Evolutionary conservation across 2,797 vertebrate genomes (phyloP), one percentile per base, ranked within the genome.

Genomic region (Gymnoscopelus microlampas): DNA sequence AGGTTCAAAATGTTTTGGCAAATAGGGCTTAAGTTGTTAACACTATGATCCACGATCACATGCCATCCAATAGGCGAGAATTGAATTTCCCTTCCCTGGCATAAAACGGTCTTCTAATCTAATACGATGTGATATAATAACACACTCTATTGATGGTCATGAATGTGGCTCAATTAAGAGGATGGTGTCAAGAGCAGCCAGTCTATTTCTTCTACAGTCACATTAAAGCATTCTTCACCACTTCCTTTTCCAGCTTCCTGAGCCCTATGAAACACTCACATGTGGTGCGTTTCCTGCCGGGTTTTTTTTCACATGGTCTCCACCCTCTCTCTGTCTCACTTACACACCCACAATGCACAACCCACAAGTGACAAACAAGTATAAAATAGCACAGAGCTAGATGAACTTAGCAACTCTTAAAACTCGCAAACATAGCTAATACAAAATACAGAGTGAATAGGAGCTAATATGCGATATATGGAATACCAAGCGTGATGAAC

Each of bases 161-260:
- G 66, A 81, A 79, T 15, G 63, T 61, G n/a, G 23, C 60, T 73
- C 10, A 66, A 79, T 64, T 81, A 61, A 69, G 58, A 76, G 48
- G 50, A 66, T 77, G 76, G 73, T 76, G 75, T 81, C 60, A 80
- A 80, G 35, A 81, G 62, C 74, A 66, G 51, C 60, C 59, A 66
- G 74, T 49, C 35, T 5, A 69, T 83, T 85, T 81, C 77, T 87
- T 83, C 68, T 57, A 67, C 60, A 55, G 56, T 74, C 66, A 76
- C 76, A 87, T 79, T 75, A 66, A 82, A 85, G 68, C 85, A 89
- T 88, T 89, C 89, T 86, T 84, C 19, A 76, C 81, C 23, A 71
- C 87, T 94, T 93, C 92, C 92, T 86, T 71, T 78, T 74, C 73
- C 73, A 55, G 87, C 87, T 94, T 94, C 92, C 93, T 91, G 89